phyloP scores from a whole-genome alignment of 2,113 vertebrate genomes.

The Xiphias gladius region DNA sequence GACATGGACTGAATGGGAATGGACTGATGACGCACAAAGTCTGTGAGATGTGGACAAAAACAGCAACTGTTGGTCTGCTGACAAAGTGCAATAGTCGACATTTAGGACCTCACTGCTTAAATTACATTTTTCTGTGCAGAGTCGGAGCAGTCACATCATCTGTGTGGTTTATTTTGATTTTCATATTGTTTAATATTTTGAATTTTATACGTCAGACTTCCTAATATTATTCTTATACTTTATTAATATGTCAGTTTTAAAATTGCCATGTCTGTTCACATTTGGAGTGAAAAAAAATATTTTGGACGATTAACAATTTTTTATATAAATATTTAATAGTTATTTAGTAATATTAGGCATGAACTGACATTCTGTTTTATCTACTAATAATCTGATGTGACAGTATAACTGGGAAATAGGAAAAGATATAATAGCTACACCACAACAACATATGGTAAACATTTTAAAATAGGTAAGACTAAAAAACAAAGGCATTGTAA shows the following conservation, averaged over 20 bases:
- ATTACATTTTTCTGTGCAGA: not conserved
- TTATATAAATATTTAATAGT: not conserved
- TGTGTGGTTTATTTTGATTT: not conserved
- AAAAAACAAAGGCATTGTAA: not conserved
- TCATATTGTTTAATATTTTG: not conserved
- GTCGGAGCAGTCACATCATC: not conserved
- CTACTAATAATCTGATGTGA: too few relatives aligned
- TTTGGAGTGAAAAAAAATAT: not conserved
- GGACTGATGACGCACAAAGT: constrained; percentile 95
- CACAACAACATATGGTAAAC: too few relatives aligned
- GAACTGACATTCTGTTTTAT: too few relatives aligned
- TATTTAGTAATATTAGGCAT: not conserved
- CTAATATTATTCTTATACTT: too few relatives aligned
- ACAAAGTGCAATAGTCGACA: constrained; percentile 16
- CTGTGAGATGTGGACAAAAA: constrained; percentile 80
- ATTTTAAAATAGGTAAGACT: too few relatives aligned
- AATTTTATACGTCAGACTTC: not conserved
- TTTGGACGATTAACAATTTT: too few relatives aligned
- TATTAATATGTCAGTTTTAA: not conserved
- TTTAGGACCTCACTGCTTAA: constrained; percentile 6
- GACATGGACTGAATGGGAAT: constrained; percentile 95
- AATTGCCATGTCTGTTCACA: not conserved
- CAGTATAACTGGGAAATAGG: too few relatives aligned
- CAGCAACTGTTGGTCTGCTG: constrained; percentile 24
- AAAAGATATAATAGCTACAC: too few relatives aligned